Base-by-base conservation (phyloP, 2,888 invertebrate genomes). In the Oxytorus armatus region DNA sequence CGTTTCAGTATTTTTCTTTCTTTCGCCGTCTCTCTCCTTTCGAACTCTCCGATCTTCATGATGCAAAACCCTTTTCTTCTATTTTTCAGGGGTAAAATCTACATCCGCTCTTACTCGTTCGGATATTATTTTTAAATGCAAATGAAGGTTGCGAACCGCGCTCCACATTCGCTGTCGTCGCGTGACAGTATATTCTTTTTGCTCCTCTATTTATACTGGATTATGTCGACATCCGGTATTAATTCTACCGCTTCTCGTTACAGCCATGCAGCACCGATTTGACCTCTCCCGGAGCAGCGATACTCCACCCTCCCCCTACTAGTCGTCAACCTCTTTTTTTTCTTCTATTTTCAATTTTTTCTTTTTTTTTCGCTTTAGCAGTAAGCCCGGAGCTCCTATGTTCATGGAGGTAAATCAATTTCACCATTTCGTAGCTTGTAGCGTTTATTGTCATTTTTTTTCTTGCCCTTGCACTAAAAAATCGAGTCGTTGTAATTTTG, bases 41-140 rank as follows among this genome's bases (percentile, higher is more conserved):
- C 42, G n/a, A 69, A 23, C 51, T 14, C 18, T 7, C 14, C 1
- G 39, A 39, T 39, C 51, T 4, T 44, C 16, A 3, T 25, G 44
- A 11, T 16, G 33, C 51, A 63, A 63, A 11, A 18, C 36, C 25
- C n/a, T n/a, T 59, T 59, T 70, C 49, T 47, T 49, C 49, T 47
- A 36, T 29, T 29, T 29, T 29, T 29, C 29, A 29, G 29, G n/a
- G n/a, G n/a, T n/a, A n/a, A 21, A 59, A 72, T 72, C 44, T 49
- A 11, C 59, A 70, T 72, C 33, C 61, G 25, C 61, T 59, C 39
- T 14, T 49, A 7, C 16, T n/a, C 51, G 25, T 25, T 39, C 33
- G 25, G 55, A 49, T 51, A 39, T 61, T 55, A 59, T 61, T 51
- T 51, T 36, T n/a, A 39, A 39, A 72, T 72, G 72, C 59, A 61